Percentiles rank a stretch among this genome's conserved stretches.
Conservation (phyloP, 2,113 vertebrate genomes). For the Colossoma macropomum region DNA sequence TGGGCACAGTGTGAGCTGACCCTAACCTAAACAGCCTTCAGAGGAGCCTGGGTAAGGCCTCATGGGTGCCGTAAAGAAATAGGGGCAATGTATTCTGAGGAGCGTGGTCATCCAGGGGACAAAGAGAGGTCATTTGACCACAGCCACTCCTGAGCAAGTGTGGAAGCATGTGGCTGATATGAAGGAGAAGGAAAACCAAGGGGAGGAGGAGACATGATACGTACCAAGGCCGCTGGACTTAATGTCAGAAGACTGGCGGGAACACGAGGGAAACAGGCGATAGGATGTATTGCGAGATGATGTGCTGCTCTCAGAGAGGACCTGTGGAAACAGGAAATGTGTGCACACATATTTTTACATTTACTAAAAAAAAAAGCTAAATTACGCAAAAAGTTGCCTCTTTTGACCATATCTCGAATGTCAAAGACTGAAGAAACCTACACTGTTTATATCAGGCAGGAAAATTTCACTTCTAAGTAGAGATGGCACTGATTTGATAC, state of each 20-base stretch:
- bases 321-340: constrained; percentile 73
- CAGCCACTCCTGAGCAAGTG: constrained; percentile 27
- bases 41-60: constrained; percentile 39
- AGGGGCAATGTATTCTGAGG: neutral
- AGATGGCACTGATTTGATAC: too few relatives aligned
- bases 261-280: constrained; percentile 88
- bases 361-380: too few relatives aligned
- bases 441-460: too few relatives aligned
- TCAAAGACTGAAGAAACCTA: too few relatives aligned
- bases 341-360: neutral
- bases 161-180: constrained; percentile 43
- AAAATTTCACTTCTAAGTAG: too few relatives aligned
- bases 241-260: constrained; percentile 90
- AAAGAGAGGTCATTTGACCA: neutral
- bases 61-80: neutral
- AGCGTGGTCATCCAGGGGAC: neutral
- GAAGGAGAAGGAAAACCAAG: constrained; percentile 42
- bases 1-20: constrained; percentile 32
- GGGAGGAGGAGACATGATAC: constrained; percentile 49
- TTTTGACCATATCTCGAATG: too few relatives aligned
- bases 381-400: too few relatives aligned
- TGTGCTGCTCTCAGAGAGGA: constrained; percentile 87
- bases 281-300: constrained; percentile 83
- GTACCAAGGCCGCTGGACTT: constrained; percentile 89
- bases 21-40: constrained; percentile 60